phyloP scores from a whole-genome alignment of 2,113 vertebrate species.

The Myiopsitta monachus region DNA sequence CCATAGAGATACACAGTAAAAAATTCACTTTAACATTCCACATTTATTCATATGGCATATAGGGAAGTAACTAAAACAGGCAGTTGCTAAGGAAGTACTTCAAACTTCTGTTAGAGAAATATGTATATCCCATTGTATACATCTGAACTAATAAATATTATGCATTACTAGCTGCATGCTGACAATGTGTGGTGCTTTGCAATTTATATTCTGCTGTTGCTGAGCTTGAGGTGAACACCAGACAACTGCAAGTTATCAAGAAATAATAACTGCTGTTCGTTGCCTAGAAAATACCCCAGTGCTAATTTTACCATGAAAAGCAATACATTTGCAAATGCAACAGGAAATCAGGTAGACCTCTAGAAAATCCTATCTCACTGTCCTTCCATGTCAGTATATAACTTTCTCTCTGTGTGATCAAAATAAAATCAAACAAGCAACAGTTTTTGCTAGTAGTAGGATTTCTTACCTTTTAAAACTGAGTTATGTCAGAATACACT shows the following conservation, averaged over 20 bases:
- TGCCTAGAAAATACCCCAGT: background rate
- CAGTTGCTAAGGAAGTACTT: background rate
- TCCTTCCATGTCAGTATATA: background rate
- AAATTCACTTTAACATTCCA: background rate
- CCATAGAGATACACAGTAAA: background rate
- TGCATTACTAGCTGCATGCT: background rate
- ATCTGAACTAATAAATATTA: background rate
- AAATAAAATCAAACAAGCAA: background rate
- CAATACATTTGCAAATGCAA: background rate
- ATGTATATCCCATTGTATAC: background rate
- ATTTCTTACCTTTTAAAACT: constrained; percentile 2
- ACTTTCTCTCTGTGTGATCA: background rate
- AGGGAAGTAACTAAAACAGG: background rate
- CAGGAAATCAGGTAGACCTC: background rate
- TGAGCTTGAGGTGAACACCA: background rate
- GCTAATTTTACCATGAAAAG: background rate
- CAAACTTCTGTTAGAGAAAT: background rate
- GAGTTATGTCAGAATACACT: background rate
- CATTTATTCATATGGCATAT: background rate
- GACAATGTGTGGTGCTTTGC: background rate
- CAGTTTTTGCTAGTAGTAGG: background rate
- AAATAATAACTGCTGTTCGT: background rate
- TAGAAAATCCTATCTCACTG: background rate
- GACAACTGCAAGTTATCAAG: background rate
- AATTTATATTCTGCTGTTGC: background rate